Base-by-base conservation (phyloP, 2,888 invertebrate genomes). In the Nemurella pictetii region DNA sequence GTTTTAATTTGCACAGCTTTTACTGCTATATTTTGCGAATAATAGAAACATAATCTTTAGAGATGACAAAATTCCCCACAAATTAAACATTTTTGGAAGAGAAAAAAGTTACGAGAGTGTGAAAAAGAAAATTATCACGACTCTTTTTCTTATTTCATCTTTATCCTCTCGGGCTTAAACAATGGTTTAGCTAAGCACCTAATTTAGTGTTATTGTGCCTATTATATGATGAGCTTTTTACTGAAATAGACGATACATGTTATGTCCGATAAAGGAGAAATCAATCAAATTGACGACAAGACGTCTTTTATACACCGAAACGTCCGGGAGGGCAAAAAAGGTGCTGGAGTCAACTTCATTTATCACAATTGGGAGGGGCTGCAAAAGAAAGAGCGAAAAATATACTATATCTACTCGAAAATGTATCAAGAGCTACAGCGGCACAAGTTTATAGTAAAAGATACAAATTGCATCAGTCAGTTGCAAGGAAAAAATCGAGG, bases 241-340 rank as follows among this genome's bases (percentile, higher is more conserved):
- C 30, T 30, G 78, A 30, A 78, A n/a, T 32, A 72, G 81, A 82
- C 82, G 84, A 73, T 85, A 85, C 85, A 84, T 85, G 85, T 84
- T 85, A 36, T 85, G 84, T 85, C 75, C 85, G 85, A 85, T 85
- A 83, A 85, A 85, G 81, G 84, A 85, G 85, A 84, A 84, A 85
- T 85, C 85, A 85, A 85, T 85, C 85, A 85, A 85, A 81, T 36
- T 28, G 85, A 85, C 81, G 85, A 85, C 85, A 78, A 83, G 75
- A 29, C 85, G 78, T 85, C 85, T 83, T 74, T 85, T 27, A 7
- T 55, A 36, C 83, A 29, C 25, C 29, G 27, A 72, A 82, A 55
- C 82, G 82, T 82, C 29, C 84, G 82, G 73, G 77, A 32, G 29
- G 75, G 75, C 26, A 83, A 85, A 85, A 85, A 85, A 75, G 83